Base-by-base conservation (phyloP, 2,888 invertebrate species). In the Muschampia staudingeri region DNA sequence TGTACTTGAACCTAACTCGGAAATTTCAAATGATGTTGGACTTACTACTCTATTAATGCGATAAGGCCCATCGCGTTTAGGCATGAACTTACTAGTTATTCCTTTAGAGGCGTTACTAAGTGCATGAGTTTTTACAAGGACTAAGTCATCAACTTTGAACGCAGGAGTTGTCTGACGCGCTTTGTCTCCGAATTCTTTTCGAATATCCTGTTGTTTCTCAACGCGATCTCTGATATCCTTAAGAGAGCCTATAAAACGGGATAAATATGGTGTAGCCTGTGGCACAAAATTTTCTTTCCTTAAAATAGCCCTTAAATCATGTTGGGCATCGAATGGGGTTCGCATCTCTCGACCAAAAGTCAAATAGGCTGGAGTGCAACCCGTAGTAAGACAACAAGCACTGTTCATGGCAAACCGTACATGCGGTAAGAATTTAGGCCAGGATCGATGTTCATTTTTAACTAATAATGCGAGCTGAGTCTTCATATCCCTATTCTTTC, bases 231-330 rank as follows among this genome's bases (percentile, higher is more conserved):
- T 73, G 14, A 44, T 73, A 3, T 73, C 48, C 25, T 48, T 12
- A 40, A 44, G 52, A 25, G 72, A 73, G 25, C 19, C 44, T 40
- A 72, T 30, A 25, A 48, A 48, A 12, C 72, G 19, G 12, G 42
- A 42, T 82, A 85, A 71, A 65, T 83, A 86, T 9, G 83, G 85
- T 11, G 83, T 87, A 2, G 82, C 80, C 61, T 84, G 85, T 3
- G 86, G 84, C 4, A 86, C 71, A 52, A 81, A 86, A 44, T 86
- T 86, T 12, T 84, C 82, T 40, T 81, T 52, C 11, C 75, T 61
- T 5, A 84, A 14, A 8, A 86, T 71, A 1, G 76, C 67, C 4
- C 82, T 61, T 1, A 83, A 34, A 44, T 86, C 84, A 42, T 69
- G 25, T 11, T 69, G 52, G 0, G 44, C 78, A 5, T 82, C 84